phyloP scores from a whole-genome alignment of 2,797 vertebrate species.

The Eleutherodactylus coqui region DNA sequence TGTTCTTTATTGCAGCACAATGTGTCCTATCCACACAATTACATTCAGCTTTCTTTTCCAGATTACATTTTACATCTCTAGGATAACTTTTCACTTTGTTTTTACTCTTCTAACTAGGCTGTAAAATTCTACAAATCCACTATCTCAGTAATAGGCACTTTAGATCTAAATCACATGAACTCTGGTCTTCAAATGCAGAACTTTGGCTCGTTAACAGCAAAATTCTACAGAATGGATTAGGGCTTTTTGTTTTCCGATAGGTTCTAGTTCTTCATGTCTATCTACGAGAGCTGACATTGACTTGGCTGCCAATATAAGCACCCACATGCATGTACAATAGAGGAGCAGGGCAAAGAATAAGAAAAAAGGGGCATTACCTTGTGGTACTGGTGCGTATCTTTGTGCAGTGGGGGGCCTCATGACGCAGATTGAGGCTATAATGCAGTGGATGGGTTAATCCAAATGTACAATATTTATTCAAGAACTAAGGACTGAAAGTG shows the following conservation, averaged over 20 bases:
- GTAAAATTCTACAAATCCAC: neutral
- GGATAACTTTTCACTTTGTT: neutral
- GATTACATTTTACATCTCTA: neutral
- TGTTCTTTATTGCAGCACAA: neutral
- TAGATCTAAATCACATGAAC: neutral
- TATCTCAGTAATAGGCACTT: neutral
- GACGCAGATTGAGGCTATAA: too few relatives aligned
- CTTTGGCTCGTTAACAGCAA: neutral
- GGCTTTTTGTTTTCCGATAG: neutral
- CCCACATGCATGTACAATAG: too few relatives aligned
- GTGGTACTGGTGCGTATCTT: too few relatives aligned
- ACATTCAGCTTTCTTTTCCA: neutral
- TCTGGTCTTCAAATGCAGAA: neutral
- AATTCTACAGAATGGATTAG: neutral
- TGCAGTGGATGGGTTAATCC: too few relatives aligned
- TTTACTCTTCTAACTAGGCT: slow-evolving; percentile 19
- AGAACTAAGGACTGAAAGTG: too few relatives aligned
- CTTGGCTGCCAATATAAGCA: too few relatives aligned
- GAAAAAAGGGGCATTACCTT: too few relatives aligned
- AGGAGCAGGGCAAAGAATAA: too few relatives aligned
- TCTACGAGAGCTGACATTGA: too few relatives aligned
- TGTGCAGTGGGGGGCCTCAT: too few relatives aligned
- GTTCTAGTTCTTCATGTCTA: too few relatives aligned
- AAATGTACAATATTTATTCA: too few relatives aligned
- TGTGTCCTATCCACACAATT: slow-evolving; percentile 4